phyloP scores from a whole-genome alignment of 2,797 vertebrate genomes.

The Delichon dasypus region DNA sequence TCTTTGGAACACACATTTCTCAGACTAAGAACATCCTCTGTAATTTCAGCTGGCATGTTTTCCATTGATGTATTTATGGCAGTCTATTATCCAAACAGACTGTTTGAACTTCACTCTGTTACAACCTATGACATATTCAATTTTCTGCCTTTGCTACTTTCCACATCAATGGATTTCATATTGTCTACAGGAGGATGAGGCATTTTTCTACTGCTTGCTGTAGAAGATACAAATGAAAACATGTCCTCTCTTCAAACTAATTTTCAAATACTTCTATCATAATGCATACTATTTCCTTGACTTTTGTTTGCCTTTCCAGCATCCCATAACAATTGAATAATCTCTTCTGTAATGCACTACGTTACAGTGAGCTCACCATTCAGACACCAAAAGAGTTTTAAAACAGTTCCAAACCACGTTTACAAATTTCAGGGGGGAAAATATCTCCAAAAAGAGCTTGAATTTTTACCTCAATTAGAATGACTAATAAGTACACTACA shows the following conservation, averaged over 20 bases:
- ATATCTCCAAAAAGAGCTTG: neutral
- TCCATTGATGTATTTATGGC: conserved; percentile 42
- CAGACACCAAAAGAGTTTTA: neutral
- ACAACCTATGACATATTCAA: conserved; percentile 52
- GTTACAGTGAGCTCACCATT: neutral
- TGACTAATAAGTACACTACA: neutral
- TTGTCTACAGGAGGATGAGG: conserved; percentile 27
- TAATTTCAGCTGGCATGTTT: conserved; percentile 31
- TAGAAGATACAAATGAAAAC: conserved; percentile 31
- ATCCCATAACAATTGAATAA: neutral
- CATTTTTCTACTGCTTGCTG: conserved; percentile 19
- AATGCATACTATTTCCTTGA: neutral
- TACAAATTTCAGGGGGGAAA: neutral
- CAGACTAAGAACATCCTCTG: conserved; percentile 2
- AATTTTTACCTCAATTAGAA: neutral
- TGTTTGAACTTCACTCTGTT: conserved; percentile 54
- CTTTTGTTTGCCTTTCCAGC: conserved; percentile 12
- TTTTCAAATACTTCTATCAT: conserved; percentile 4
- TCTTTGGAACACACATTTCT: neutral
- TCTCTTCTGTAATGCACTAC: neutral
- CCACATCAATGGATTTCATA: conserved; percentile 47
- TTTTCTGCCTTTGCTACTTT: conserved; percentile 57
- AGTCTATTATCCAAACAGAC: conserved; percentile 47
- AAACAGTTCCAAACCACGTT: neutral
- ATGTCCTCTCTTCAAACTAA: conserved; percentile 2